Conservation (phyloP, 2,797 vertebrate species). For the Enteromius argenteus region DNA sequence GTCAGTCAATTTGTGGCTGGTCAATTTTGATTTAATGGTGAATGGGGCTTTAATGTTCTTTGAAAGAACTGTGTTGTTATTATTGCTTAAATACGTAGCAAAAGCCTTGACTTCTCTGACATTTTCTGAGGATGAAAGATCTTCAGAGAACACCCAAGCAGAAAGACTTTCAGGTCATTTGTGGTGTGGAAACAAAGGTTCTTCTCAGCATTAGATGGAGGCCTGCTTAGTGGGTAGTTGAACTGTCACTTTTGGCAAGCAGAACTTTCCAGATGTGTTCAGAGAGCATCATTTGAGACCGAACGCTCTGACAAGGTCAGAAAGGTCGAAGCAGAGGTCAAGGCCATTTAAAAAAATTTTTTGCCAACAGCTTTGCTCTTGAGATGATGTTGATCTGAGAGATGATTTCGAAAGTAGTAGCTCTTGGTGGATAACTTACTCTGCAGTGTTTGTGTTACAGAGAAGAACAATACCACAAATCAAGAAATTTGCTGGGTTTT, state of each 20-base stretch:
- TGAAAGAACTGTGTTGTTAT: not conserved
- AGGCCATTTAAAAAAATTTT: not conserved
- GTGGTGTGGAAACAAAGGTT: not conserved
- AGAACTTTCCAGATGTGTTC: conserved; percentile 1
- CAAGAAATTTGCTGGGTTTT: too few relatives aligned
- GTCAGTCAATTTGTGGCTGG: not conserved
- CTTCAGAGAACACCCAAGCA: not conserved
- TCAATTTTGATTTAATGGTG: not conserved
- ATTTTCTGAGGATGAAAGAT: not conserved
- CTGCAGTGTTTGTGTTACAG: not conserved
- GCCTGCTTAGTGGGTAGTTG: not conserved
- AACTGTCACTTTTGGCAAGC: not conserved
- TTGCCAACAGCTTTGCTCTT: not conserved
- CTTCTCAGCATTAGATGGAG: not conserved
- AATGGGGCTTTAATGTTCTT: not conserved
- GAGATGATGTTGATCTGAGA: not conserved
- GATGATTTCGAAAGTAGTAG: not conserved
- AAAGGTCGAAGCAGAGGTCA: not conserved
- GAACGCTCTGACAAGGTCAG: not conserved
- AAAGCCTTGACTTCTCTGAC: not conserved
- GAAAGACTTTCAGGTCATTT: not conserved
- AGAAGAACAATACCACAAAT: too few relatives aligned
- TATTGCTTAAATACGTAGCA: not conserved
- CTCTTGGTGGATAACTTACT: not conserved
- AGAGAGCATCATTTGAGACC: not conserved